phyloP scores from a whole-genome alignment of 2,888 invertebrate species.

The Dryococelus australis region DNA sequence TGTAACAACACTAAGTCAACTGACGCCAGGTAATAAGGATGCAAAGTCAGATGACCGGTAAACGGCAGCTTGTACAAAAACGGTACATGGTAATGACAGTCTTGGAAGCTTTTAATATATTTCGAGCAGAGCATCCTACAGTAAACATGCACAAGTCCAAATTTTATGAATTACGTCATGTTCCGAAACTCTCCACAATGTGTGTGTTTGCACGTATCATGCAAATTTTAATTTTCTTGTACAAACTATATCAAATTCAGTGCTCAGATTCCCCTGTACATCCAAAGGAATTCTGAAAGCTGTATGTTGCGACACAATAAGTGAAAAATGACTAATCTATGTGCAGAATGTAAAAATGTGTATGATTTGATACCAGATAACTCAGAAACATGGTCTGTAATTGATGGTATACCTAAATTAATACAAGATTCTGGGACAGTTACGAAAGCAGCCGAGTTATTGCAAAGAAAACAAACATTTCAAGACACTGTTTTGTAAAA shows the following conservation, averaged over 20 bases:
- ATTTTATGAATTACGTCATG: background rate
- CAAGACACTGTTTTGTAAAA: background rate
- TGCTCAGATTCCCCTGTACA: background rate
- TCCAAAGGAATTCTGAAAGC: background rate
- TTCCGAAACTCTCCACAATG: background rate
- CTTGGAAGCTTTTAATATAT: background rate
- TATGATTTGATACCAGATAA: conserved; percentile 2
- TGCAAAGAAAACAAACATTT: background rate
- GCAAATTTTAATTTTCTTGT: background rate
- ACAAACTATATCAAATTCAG: conserved; percentile 9
- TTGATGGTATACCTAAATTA: background rate
- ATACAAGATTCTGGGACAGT: background rate
- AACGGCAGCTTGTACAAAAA: background rate
- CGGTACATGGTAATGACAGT: background rate
- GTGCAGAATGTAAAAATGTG: conserved; percentile 6
- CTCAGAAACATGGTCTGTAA: background rate
- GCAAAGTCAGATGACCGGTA: background rate
- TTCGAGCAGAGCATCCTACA: background rate
- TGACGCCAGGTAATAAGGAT: background rate
- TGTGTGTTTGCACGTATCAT: background rate
- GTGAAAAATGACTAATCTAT: background rate
- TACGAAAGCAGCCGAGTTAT: background rate
- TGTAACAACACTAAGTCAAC: background rate
- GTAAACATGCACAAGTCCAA: background rate
- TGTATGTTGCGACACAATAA: background rate